Conservation (phyloP, 2,797 vertebrate species). For the Acipenser transmontanus region DNA sequence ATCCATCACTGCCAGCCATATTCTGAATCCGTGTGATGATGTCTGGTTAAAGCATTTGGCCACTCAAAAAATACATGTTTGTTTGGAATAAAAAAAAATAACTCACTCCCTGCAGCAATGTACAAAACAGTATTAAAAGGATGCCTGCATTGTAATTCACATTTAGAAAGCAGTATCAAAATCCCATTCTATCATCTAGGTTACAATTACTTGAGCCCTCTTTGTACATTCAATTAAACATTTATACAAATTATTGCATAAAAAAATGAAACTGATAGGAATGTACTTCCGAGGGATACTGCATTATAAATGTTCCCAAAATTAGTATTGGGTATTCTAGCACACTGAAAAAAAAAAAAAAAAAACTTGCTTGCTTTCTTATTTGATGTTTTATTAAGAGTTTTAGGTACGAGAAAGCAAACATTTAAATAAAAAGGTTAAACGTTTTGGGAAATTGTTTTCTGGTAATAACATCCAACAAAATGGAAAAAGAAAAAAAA, state of each 20-base stretch:
- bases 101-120: background rate
- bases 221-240: conserved; percentile 11
- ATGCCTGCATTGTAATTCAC: background rate
- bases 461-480: conserved; percentile 32
- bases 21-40: background rate
- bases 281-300: background rate
- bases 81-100: conserved; percentile 6
- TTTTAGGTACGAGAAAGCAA: conserved; percentile 53
- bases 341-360: conserved; percentile 6
- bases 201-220: conserved; percentile 9
- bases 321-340: conserved; percentile 4
- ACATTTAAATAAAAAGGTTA: conserved; percentile 62
- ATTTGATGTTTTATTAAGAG: conserved; percentile 28
- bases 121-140: too few relatives aligned
- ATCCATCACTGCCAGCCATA: background rate
- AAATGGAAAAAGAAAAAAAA: conserved; percentile 10
- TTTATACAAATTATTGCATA: background rate
- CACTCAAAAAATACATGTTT: conserved; percentile 7
- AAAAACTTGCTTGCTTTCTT: background rate
- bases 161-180: background rate
- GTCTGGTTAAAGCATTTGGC: background rate
- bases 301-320: background rate
- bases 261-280: conserved; percentile 4
- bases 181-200: background rate
- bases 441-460: conserved; percentile 26